Base-by-base conservation (phyloP, 2,797 vertebrate species). In the Chanos chanos region DNA sequence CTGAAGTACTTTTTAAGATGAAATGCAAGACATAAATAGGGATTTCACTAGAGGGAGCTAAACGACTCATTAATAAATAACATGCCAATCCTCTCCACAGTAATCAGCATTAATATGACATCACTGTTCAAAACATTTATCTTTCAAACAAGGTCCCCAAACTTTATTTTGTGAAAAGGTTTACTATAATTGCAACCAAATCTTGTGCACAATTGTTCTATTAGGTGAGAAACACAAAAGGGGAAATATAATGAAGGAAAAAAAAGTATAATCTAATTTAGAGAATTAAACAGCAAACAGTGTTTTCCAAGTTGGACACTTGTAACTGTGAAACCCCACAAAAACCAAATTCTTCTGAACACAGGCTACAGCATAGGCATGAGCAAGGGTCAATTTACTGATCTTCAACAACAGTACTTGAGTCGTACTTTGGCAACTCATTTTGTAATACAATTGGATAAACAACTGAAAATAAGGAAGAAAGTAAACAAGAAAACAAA, bases 141-240 rank as follows among this genome's bases (percentile, higher is more conserved):
- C 63, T 68, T 74, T 81, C 76, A 81, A 57, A 84, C 77, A 73
- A 77, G 81, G 82, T 81, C 85, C 79, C 83, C 73, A 87, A 87
- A 86, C 75, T 91, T 88, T 91, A 90, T 91, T 90, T 77, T 83
- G 72, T 83, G 81, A 88, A 85, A 77, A 53, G 83, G 88, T 81
- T 85, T 86, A 80, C 80, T 86, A 79, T 76, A 80, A 81, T 76
- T 77, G 79, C 82, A 66, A 81, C 85, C 86, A 89, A 83, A 83
- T 73, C 75, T 61, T 64, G 77, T 82, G 86, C 74, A 70, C 75
- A 83, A 80, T 34, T 75, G 82, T 81, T 77, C 75, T 83, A 77
- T 70, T 80, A 65, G 41, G 73, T 77, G 84, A 89, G 89, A 82
- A 87, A 79, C 86, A 89, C 78, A 89, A 85, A 89, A 85, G 76